Conservation (phyloP, 2,888 invertebrate genomes). For the Rhorus exstirpatorius region DNA sequence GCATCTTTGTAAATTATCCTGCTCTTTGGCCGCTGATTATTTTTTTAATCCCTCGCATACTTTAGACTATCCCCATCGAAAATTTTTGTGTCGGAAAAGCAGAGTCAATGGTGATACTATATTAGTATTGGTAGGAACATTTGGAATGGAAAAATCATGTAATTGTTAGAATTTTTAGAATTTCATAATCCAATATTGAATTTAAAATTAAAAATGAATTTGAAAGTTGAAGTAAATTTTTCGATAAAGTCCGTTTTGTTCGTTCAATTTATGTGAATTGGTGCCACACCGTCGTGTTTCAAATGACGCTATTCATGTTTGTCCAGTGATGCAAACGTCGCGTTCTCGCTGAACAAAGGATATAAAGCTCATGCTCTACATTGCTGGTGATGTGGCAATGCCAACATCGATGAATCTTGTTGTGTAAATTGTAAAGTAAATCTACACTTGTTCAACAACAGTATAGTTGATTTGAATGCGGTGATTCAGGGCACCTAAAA, state of each 20-base stretch:
- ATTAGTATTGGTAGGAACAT: too few relatives aligned
- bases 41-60: neutral
- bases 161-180: too few relatives aligned
- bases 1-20: conserved; percentile 56
- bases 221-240: too few relatives aligned
- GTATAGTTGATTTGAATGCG: too few relatives aligned
- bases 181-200: too few relatives aligned
- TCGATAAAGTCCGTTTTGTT: too few relatives aligned
- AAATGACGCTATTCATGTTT: conserved; percentile 62
- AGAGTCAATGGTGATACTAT: too few relatives aligned
- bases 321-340: conserved; percentile 70
- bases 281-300: conserved; percentile 22
- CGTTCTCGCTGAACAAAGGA: conserved; percentile 70
- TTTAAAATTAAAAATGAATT: too few relatives aligned
- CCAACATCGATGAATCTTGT: conserved; percentile 25
- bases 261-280: too few relatives aligned
- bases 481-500: too few relatives aligned
- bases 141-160: too few relatives aligned
- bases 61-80: neutral
- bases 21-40: conserved; percentile 12
- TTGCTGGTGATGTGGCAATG: conserved; percentile 46
- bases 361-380: conserved; percentile 15
- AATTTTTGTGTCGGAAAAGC: neutral
- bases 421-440: conserved; percentile 35
- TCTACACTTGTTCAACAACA: conserved; percentile 13